Evolutionary conservation across 2,113 vertebrate species (phyloP), one percentile per base, ranked within the genome.

Genomic region (Ailuropoda melanoleuca): DNA sequence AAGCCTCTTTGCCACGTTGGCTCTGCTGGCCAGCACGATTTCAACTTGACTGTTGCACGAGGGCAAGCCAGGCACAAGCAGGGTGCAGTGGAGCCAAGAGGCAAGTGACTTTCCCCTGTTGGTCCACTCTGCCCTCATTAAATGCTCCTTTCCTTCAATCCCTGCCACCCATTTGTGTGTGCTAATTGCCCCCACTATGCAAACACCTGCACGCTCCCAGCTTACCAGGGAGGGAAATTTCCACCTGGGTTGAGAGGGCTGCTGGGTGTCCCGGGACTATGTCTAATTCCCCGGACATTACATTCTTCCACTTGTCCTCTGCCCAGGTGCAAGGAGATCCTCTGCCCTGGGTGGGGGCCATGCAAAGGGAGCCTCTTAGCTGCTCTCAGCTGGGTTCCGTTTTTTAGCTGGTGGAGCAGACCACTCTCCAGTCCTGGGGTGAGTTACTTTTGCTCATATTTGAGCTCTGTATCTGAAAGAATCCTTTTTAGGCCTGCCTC

Each of bases 311-410:
- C 4, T 26, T 6, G 2, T 26, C 56, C 26, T 56, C 29, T 8
- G 9, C 43, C 21, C 12, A 17, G 50, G 3, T 18, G 23, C 37
- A 50, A 39, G 9, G 37, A 12, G 64, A 14, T 6, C 21, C 6
- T 43, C 43, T 66, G 8, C 19, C 19, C 14, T 8, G 4, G 9
- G 7, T 6, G 0, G 53, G 4, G 19, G 4, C 29, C 13, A 26
- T 7, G 4, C n/a, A 23, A 48, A 72, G 19, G 14, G 6, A 64
- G 6, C 23, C 15, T 58, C 12, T 75, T 37, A 18, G 1, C 12
- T n/a, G 31, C 8, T 34, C 4, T 21, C 11, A 11, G 14, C 6
- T 8, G 19, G 24, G 55, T 37, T 78, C 46, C 58, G 1, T 53
- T 3, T 50, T 60, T 86, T 21, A 53, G 29, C 26, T 94, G 50